Conservation (phyloP, 2,797 vertebrate species). For the Eulemur mongoz region DNA sequence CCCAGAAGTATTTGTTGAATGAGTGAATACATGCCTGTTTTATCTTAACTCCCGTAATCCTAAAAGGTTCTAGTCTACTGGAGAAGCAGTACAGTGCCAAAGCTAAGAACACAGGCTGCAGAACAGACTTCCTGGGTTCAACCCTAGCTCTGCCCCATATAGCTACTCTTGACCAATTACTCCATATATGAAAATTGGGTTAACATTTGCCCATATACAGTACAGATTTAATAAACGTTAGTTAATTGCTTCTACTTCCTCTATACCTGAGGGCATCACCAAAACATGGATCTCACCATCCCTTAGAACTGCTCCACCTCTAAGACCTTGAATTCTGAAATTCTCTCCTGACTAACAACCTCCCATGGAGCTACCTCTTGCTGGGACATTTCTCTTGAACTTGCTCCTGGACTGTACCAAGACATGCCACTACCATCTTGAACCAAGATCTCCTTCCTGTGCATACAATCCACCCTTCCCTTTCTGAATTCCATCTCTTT, state of each 20-base stretch:
- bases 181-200: not conserved
- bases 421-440: no score
- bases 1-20: not conserved
- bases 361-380: not conserved
- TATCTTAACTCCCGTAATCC: not conserved
- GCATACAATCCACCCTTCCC: not conserved
- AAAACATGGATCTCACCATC: not conserved
- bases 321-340: not conserved
- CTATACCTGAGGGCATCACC: not conserved
- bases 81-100: accelerated
- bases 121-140: no score
- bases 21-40: not conserved
- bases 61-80: not conserved
- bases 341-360: not conserved
- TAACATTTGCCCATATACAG: not conserved
- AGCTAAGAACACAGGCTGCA: not conserved
- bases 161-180: not conserved
- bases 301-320: not conserved
- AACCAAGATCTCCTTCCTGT: not conserved
- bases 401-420: not conserved
- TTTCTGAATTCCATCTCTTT: not conserved
- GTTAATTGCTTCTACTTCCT: not conserved
- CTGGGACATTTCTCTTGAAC: not conserved
- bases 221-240: not conserved
- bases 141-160: not conserved